Percentiles rank a stretch among this genome's conserved stretches.
These are phyloP conservation scores for Drosophila azteca DNA, from an alignment of 1,140 invertebrate genomes.

Conservation along the genomic window DNA sequence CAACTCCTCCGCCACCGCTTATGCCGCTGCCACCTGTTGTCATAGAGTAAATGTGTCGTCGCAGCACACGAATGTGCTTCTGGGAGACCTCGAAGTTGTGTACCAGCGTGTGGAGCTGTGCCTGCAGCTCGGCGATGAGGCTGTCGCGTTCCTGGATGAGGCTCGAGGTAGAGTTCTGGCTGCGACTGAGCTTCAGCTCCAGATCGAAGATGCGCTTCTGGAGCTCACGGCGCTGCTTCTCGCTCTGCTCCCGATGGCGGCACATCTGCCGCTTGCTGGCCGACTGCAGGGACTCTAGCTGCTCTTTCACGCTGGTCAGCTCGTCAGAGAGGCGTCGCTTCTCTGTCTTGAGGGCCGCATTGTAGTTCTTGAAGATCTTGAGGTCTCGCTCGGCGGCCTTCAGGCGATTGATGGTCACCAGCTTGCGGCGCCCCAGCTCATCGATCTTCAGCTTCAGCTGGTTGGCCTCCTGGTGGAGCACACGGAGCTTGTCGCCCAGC, in stretches of 20 bases:
- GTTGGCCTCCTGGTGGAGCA: conserved; percentile 63
- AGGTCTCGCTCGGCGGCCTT: conserved; percentile 75
- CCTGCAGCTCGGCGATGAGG: conserved; percentile 75
- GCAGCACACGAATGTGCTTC: conserved; percentile 76
- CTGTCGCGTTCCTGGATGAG: conserved; percentile 76
- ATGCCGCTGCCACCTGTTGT: conserved; percentile 34
- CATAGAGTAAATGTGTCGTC: conserved; percentile 77
- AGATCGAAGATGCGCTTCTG: conserved; percentile 76
- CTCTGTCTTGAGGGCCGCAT: conserved; percentile 64
- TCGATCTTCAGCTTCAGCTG: conserved; percentile 71
- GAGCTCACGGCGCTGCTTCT: conserved; percentile 74
- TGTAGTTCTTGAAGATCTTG: conserved; percentile 80
- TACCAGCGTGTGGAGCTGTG: conserved; percentile 74
- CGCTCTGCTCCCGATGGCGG: conserved; percentile 73
- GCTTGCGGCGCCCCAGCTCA: conserved; percentile 64
- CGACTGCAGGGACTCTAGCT: conserved; percentile 64
- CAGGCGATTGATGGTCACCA: conserved; percentile 62
- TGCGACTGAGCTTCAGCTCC: conserved; percentile 71
- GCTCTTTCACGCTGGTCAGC: conserved; percentile 47
- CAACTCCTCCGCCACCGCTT: not conserved
- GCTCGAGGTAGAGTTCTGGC: conserved; percentile 73
- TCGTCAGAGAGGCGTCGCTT: conserved; percentile 64
- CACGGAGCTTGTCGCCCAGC: conserved; percentile 64
- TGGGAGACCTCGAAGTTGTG: conserved; percentile 81
- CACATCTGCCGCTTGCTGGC: conserved; percentile 60